Conservation (phyloP, 2,797 vertebrate species). For the Huso huso region DNA sequence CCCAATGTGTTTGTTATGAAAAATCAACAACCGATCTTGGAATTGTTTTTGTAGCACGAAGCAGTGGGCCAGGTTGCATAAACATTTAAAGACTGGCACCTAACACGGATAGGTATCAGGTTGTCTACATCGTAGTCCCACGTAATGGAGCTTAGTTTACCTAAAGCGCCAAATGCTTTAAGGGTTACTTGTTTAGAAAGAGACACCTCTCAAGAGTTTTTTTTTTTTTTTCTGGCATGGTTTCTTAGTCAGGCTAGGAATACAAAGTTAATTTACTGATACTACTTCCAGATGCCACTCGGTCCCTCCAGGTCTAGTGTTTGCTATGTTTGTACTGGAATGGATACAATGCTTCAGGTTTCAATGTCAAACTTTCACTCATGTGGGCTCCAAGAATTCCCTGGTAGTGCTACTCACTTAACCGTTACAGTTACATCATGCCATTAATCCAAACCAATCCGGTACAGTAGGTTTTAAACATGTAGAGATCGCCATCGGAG, state of each 20-base stretch:
- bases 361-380: not conserved
- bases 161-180: not conserved
- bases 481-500: not conserved
- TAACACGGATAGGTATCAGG: too few species aligned
- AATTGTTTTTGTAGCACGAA: too few species aligned
- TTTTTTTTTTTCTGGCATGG: not conserved
- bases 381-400: not conserved
- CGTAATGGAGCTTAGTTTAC: too few species aligned
- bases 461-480: not conserved
- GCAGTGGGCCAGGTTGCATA: too few species aligned
- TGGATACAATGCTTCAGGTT: not conserved
- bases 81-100: too few species aligned
- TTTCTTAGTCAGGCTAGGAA: not conserved
- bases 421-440: not conserved
- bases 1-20: too few species aligned
- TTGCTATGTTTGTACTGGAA: slow-evolving; percentile 7
- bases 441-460: not conserved
- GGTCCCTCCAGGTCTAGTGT: not conserved
- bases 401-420: not conserved
- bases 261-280: not conserved
- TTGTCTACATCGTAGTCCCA: too few species aligned
- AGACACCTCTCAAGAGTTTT: not conserved
- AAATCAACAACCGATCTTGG: too few species aligned
- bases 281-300: slow-evolving; percentile 12
- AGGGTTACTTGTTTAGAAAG: not conserved